Percentiles rank a stretch among this genome's conserved stretches.
phyloP scores from a whole-genome alignment of 2,797 vertebrate species.

The Danio jaintianensis region DNA sequence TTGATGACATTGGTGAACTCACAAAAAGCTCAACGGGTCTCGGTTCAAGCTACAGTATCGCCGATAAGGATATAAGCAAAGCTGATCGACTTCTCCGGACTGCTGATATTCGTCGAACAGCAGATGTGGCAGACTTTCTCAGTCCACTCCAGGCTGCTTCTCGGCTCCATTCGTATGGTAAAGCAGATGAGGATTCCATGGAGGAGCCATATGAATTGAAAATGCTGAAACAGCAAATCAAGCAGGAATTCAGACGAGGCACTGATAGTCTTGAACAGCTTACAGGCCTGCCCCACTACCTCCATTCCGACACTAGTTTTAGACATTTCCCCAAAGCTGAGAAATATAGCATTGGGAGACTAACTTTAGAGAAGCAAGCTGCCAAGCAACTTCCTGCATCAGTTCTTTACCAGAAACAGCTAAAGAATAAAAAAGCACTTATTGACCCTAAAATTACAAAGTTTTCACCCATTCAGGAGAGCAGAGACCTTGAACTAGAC shows the following conservation, averaged over 20 bases:
- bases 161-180: conserved; percentile 90
- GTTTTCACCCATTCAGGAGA: conserved; percentile 97
- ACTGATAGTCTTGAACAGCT: conserved; percentile 93
- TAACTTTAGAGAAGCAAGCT: conserved; percentile 98
- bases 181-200: conserved; percentile 96
- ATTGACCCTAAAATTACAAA: conserved; percentile 96
- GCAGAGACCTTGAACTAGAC: conserved; percentile 93
- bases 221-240: conserved; percentile 97
- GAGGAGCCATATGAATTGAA: conserved; percentile 98
- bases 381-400: conserved; percentile 96
- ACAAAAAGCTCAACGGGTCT: conserved; percentile 89
- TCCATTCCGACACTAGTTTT: conserved; percentile 89
- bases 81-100: conserved; percentile 90
- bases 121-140: conserved; percentile 95
- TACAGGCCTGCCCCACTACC: conserved; percentile 90
- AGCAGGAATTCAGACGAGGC: conserved; percentile 96
- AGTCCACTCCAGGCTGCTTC: conserved; percentile 86
- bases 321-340: conserved; percentile 96
- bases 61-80: conserved; percentile 95
- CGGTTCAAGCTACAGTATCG: conserved; percentile 88
- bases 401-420: conserved; percentile 96
- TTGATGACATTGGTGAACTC: conserved; percentile 97
- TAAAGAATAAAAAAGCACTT: conserved; percentile 94
- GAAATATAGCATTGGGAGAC: conserved; percentile 97
- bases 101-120: conserved; percentile 88